Percentiles rank a stretch among this genome's conserved stretches.
These are phyloP conservation scores for Synergus itoensis DNA, from an alignment of 2,888 invertebrate genomes.

Conservation along the genomic window DNA sequence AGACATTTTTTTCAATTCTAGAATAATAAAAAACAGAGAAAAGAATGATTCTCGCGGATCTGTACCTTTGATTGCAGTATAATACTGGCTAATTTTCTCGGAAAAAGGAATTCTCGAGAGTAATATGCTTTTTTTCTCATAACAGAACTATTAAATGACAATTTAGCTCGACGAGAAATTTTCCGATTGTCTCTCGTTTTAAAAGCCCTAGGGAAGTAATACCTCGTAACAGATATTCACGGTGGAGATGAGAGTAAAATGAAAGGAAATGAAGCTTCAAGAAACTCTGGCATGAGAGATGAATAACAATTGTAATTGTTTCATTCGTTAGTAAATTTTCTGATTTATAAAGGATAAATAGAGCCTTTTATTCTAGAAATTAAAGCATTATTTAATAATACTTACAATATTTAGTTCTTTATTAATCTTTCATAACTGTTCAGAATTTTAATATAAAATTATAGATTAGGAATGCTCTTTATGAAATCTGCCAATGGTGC, in stretches of 20 bases:
- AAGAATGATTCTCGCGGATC: not conserved
- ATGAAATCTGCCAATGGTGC: not conserved
- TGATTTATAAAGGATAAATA: not conserved
- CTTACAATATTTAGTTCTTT: not conserved
- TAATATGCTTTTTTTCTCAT: conserved; percentile 48
- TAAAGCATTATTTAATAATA: not conserved
- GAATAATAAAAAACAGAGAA: not conserved
- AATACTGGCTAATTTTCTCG: conserved; percentile 41
- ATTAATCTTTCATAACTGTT: not conserved
- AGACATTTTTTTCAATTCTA: not conserved
- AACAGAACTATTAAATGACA: conserved; percentile 54
- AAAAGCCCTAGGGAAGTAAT: not conserved
- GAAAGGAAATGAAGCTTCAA: not conserved
- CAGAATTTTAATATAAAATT: not conserved
- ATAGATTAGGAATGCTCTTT: not conserved
- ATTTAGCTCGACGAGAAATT: conserved; percentile 52
- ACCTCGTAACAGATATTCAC: not conserved
- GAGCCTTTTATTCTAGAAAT: not conserved
- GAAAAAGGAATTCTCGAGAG: conserved; percentile 50
- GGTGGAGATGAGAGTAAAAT: not conserved
- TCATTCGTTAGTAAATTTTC: not conserved
- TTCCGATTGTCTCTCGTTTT: conserved; percentile 42
- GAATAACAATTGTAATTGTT: not conserved
- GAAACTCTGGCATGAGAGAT: not conserved
- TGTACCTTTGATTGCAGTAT: not conserved